Conservation (phyloP, 2,797 vertebrate genomes). For the Babyrousa celebensis region DNA sequence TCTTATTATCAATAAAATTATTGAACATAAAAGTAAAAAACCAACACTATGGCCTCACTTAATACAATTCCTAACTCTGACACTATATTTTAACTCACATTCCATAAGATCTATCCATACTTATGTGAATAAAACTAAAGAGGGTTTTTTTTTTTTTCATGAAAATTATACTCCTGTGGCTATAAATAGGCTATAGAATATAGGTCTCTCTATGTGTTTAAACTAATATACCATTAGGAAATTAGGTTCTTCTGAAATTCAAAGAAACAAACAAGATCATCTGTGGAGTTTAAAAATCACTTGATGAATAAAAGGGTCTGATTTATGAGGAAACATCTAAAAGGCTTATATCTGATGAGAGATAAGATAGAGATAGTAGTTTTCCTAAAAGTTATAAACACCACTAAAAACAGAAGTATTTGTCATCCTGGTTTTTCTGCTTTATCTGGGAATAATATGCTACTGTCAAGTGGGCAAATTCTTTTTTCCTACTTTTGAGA, state of each 20-base stretch:
- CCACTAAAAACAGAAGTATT: not conserved
- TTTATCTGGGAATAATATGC: not conserved
- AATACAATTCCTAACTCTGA: not conserved
- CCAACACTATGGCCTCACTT: not conserved
- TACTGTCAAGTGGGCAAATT: not conserved
- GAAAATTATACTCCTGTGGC: not conserved
- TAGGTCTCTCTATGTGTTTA: constrained; percentile 2
- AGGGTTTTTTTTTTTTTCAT: constrained; percentile 34
- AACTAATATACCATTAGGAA: constrained; percentile 29
- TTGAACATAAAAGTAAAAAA: not conserved
- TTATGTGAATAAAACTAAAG: not conserved
- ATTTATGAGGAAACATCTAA: not conserved
- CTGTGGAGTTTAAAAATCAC: not conserved
- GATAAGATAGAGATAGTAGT: not conserved
- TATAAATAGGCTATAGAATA: not conserved
- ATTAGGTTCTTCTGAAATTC: constrained; percentile 27
- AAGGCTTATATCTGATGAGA: not conserved
- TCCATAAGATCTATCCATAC: not conserved
- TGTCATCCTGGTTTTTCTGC: not conserved
- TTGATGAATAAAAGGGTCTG: not conserved
- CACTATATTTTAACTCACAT: not conserved
- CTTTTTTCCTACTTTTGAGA: not conserved
- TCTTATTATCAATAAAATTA: constrained; percentile 9
- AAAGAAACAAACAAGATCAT: constrained; percentile 1
- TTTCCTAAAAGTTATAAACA: not conserved